A percentile compares a stretch with the other conserved stretches of the same genome.
phyloP scores from a whole-genome alignment of 2,888 invertebrate genomes.

The Anodontia alba region DNA sequence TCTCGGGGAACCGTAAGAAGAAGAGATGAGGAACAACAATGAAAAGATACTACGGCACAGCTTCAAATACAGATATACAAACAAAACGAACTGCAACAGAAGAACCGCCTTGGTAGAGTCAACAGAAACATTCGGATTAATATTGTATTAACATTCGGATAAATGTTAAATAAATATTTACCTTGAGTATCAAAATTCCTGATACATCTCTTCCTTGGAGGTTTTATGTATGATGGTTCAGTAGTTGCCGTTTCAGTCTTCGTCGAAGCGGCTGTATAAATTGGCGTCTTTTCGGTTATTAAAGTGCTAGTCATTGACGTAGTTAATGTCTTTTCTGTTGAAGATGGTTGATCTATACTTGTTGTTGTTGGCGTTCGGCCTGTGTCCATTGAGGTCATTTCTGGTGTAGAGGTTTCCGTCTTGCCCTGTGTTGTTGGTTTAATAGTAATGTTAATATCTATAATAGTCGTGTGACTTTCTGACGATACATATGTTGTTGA shows the following conservation, averaged over 20 bases:
- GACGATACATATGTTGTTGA: neutral
- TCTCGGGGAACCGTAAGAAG: no score
- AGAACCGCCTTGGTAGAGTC: no score
- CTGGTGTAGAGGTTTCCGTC: neutral
- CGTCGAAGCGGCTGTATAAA: neutral
- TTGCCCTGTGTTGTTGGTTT: neutral
- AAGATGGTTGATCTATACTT: neutral
- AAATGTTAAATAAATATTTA: no score
- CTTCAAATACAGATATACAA: no score
- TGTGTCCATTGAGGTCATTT: no score
- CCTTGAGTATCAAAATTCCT: neutral
- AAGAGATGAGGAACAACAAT: no score
- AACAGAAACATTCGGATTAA: no score
- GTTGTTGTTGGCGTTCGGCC: no score
- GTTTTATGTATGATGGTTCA: neutral
- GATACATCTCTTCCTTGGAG: neutral
- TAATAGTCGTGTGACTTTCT: neutral
- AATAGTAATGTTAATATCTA: neutral
- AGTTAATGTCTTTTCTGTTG: neutral
- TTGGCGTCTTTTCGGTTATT: neutral
- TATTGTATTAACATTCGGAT: no score
- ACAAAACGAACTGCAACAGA: no score
- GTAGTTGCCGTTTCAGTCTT: neutral
- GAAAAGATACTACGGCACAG: no score
- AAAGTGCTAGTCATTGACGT: neutral